Base-by-base conservation (phyloP, 2,888 invertebrate genomes). In the Drosophila dives region DNA sequence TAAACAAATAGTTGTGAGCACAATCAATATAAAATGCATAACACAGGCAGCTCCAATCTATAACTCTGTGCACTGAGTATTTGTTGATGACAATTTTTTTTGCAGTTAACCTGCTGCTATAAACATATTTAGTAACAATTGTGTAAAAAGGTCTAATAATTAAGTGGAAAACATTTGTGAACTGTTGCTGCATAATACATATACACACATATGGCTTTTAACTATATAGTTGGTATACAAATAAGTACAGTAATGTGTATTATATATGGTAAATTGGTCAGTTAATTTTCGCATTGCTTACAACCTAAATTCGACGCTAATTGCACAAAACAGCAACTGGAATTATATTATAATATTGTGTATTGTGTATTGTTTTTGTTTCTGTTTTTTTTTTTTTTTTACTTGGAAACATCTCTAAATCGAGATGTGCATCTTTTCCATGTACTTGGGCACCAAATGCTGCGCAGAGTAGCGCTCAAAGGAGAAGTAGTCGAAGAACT, bases 381-480 rank as follows among this genome's bases (percentile, higher is more conserved):
- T 29, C 29, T 29, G 26, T 26, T 26, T 26, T 26, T n/a, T n/a
- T 20, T 42, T 7, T 23, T 3, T 11, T 42, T 26, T 58, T 26
- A 40, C 6, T 33, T n/a, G 64, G 50, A 64, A 55, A 64, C 63
- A 40, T 59, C 38, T 38, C 50, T 79, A 80, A 11, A 65, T 72
- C 64, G 90, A 87, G 71, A 89, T 86, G 67, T 89, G 89, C 75
- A 93, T 87, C 79, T 92, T 91, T 62, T 92, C 91, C 71, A 92
- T 81, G 87, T 90, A 93, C 83, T 92, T 92, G 69, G 93, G 93
- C 76, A 93, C 89, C 64, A 94, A 88, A 81, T 90, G 81, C 72
- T 92, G 90, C 17, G 91, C 90, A 26, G 93, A 93, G 77, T 92
- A 94, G 62, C 92, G 92, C 40, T 92, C 90, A 79, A 94, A 94